A percentile compares a stretch with the other conserved stretches of the same genome.
Conservation (phyloP, 2,888 invertebrate species). For the Lordiphosa fenestrarum region DNA sequence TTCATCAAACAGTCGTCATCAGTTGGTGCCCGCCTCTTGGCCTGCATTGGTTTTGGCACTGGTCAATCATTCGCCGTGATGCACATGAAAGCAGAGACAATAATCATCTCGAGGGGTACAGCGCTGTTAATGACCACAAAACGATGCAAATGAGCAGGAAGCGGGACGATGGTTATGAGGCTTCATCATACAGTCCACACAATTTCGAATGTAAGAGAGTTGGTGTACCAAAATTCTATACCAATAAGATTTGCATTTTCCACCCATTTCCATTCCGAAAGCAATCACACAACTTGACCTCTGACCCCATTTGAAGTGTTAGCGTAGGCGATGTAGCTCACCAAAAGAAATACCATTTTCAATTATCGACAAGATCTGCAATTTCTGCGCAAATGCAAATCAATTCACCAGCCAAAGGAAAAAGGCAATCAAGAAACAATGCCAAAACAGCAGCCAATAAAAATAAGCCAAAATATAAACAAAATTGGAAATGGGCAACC, state of each 20-base stretch:
- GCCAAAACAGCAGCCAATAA: constrained; percentile 53
- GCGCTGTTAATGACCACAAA: constrained; percentile 47
- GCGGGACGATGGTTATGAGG: neutral
- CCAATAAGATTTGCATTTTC: too few species aligned
- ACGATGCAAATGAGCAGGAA: constrained; percentile 39
- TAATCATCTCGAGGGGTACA: constrained; percentile 30
- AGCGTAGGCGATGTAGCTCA: constrained; percentile 1
- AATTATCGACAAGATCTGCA: constrained; percentile 57
- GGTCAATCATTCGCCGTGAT: constrained; percentile 40
- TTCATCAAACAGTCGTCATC: constrained; percentile 38
- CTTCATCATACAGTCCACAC: too few species aligned
- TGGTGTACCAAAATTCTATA: too few species aligned
- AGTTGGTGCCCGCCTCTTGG: neutral
- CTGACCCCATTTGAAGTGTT: constrained; percentile 24
- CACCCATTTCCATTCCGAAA: neutral
- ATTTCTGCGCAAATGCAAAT: constrained; percentile 55
- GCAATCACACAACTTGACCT: constrained; percentile 1
- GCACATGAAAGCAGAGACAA: constrained; percentile 40
- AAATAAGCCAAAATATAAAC: constrained; percentile 66
- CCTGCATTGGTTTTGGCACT: constrained; percentile 28
- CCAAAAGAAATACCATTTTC: constrained; percentile 48
- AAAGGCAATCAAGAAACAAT: constrained; percentile 41
- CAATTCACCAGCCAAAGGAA: constrained; percentile 38
- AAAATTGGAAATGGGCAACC: constrained; percentile 55
- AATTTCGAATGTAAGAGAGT: too few species aligned